Conservation (phyloP, 2,797 vertebrate genomes). For the Eulemur albifrons region DNA sequence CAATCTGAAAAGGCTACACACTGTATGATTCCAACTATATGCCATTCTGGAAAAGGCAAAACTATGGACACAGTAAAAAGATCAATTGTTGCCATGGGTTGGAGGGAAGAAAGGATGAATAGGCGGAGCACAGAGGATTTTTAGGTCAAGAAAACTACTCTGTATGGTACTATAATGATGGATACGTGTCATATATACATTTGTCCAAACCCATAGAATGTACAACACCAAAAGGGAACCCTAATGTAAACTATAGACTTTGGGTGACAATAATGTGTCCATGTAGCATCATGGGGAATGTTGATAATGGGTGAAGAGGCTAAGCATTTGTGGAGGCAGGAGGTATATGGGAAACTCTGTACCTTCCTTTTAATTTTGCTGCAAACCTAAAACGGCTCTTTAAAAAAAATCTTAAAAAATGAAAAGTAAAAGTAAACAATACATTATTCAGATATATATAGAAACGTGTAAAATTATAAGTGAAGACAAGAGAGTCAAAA, state of each 20-base stretch:
- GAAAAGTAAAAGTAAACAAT: neutral
- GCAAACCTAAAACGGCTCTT: neutral
- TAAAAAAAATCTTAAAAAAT: neutral
- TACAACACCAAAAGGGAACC: neutral
- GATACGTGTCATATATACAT: neutral
- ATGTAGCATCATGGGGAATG: neutral
- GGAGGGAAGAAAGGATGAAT: neutral
- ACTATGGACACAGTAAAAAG: neutral
- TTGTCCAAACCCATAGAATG: neutral
- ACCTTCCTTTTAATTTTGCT: neutral
- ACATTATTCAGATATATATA: neutral
- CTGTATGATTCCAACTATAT: neutral
- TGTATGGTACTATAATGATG: neutral
- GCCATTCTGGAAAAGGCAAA: neutral
- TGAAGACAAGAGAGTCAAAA: neutral
- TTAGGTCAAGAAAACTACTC: neutral
- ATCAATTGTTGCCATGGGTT: neutral
- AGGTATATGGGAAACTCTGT: neutral
- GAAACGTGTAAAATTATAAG: neutral
- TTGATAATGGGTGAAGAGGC: neutral
- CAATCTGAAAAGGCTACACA: neutral
- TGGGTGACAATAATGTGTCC: neutral
- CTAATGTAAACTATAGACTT: neutral
- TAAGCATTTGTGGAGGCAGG: too few relatives aligned
- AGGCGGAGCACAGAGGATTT: neutral